Evolutionary conservation across 2,797 vertebrate species (phyloP), one percentile per base, ranked within the genome.

Genomic region (Cyprinella venusta): DNA sequence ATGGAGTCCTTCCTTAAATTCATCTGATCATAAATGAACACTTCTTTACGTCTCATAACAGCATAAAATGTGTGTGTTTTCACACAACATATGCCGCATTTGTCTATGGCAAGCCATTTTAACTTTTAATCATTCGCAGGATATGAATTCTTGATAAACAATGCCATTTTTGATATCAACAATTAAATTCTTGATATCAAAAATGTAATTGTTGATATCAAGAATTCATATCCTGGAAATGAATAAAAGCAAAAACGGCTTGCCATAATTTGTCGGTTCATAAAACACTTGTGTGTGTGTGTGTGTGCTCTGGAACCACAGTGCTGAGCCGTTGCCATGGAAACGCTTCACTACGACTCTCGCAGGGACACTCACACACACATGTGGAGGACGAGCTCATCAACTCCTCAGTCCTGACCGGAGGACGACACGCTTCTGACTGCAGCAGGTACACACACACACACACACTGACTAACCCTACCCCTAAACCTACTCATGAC

Each of bases 341-440:
- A 61, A 93, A 70, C 84, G 45, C 52, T 42, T 79, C 91, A 0
- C 88, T 95, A 63, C 91, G 95, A 18, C 89, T 95, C 48, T 80
- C 93, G 4, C 94, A 93, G 89, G 91, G 86, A 84, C 94, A 93
- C 87, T 4, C 42, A 45, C 42, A 45, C 42, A 45, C 42, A 45
- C 91, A 94, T 21, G 92, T 94, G 40, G 94, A 95, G 80, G 95
- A 94, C 13, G 94, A 95, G 85, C 90, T 94, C 84, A 86, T 94
- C 90, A 94, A 63, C 89, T 89, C 88, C 68, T 93, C 95, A 0
- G 76, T 92, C 59, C 91, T 95, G 80, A 92, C 93, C 76, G 86
- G 88, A n/a, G 86, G 91, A 56, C 86, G 79, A 12, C 89, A 91
- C 40, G 6, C 88, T 6, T 83, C 90, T 18, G 92, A 94, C 56